Base-by-base conservation (phyloP, 2,797 vertebrate species). In the Phrynocephalus vlangalii region DNA sequence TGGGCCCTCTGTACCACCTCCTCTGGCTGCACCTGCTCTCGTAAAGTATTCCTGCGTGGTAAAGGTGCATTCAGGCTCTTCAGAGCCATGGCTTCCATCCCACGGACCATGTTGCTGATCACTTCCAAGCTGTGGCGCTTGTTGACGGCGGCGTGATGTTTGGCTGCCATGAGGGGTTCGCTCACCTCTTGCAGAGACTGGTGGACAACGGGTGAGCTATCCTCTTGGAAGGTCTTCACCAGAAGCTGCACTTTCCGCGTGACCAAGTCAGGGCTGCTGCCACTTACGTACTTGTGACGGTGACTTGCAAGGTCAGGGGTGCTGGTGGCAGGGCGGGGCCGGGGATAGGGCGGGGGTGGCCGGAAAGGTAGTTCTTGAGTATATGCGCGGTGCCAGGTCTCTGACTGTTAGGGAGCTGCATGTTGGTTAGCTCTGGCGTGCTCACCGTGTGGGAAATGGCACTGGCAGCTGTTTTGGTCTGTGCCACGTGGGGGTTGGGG, bases 91-190 rank as follows among this genome's bases (percentile, higher is more conserved):
- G 98, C 98, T 87, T 99, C 98, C 96, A 98, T 97, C 10, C 95
- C 97, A 0, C 95, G 97, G 90, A 98, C 96, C 96, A 97, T 96
- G 84, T 96, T 97, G 96, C 95, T 98, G 94, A 98, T 98, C 80
- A 98, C 98, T 94, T 99, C 98, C 96, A 99, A 97, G 94, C 99
- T 99, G 89, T 99, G 98, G 44, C 98, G 98, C 94, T 99, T 99
- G 89, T 97, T 97, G n/a, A 97, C 96, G 0, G 97, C 93, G 2
- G 97, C 92, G 0, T 97, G 98, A 76, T 98, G 98, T 94, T 98
- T 99, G 10, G 96, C 96, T 0, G 97, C 95, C 5, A 97, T 97
- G 56, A 99, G 94, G 0, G 98, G 98, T 81, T 98, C 98, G 0
- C 98, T 99, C 67, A 98, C 98, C 92, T 99, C 98, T 96, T 99